phyloP scores from a whole-genome alignment of 2,888 invertebrate genomes.

The Trissolcus brochymenae region DNA sequence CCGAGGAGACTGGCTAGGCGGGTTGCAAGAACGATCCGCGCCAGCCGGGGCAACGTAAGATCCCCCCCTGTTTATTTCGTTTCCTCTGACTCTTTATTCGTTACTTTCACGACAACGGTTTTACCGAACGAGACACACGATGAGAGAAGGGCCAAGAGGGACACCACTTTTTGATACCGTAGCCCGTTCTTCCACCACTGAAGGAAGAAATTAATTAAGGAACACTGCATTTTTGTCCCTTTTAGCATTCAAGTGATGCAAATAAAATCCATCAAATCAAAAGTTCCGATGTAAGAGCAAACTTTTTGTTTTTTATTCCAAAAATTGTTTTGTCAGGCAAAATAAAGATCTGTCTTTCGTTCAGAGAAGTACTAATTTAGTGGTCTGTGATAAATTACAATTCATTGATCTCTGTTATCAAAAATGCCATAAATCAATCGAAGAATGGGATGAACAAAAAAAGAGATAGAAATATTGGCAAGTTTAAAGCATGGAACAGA shows the following conservation, averaged over 20 bases:
- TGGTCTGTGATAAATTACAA: no score
- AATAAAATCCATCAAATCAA: background rate
- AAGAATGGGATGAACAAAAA: no score
- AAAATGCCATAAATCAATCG: no score
- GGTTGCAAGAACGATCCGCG: constrained; percentile 49
- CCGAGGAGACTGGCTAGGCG: constrained; percentile 62
- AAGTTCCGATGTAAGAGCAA: background rate
- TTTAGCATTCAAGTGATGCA: background rate
- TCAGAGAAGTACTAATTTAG: no score
- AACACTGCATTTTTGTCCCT: background rate
- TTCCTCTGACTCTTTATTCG: constrained; percentile 55
- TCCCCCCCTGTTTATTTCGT: constrained; percentile 54
- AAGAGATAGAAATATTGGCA: no score
- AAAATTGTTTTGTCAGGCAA: no score
- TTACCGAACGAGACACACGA: constrained; percentile 44
- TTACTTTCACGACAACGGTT: constrained; percentile 60
- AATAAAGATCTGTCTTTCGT: no score
- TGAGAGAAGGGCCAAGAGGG: constrained; percentile 7
- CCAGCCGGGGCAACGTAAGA: constrained; percentile 53
- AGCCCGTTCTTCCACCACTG: background rate
- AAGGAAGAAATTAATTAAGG: constrained; percentile 1
- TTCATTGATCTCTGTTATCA: no score
- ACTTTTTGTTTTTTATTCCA: background rate
- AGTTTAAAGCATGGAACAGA: no score
- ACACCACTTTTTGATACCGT: constrained; percentile 2